Base-by-base conservation (phyloP, 2,797 vertebrate species). In the Bradypus variegatus region DNA sequence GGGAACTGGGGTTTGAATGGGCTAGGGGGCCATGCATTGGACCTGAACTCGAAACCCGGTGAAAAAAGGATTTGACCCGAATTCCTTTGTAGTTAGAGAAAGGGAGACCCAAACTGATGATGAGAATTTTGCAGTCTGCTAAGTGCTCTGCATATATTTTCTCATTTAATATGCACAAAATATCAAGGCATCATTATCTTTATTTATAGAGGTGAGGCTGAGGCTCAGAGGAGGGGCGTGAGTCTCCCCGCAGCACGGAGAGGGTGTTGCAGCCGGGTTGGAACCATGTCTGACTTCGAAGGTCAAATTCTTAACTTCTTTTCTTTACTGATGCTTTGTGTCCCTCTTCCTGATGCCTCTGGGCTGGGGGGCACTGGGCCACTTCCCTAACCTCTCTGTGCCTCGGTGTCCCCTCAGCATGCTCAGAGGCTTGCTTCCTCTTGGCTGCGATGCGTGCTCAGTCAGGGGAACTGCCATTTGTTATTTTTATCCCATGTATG, bases 341-440 rank as follows among this genome's bases (percentile, higher is more conserved):
- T 33, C 27, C n/a, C 67, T 36, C 33, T 6, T 41, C 25, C 91
- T 58, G 84, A 15, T 8, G 3, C n/a, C 38, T 65, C 33, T 13
- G 4, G 25, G 33, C 65, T 5, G 33, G 2, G 2, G 12, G 15
- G 25, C 10, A 2, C 36, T 16, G 8, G 38, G 48, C 55, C 0
- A 6, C 31, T 12, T 36, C 38, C 41, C 53, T n/a, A 5, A 15
- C 12, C 38, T 38, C n/a, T 36, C 29, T 4, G 3, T 31, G 33
- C 41, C 70, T 23, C 3, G 0, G 65, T 48, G 50, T 90, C 65
- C 25, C 33, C 0, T 25, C 33, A 33, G 50, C 16, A 18, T 2
- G 0, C 62, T 53, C 41, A 15, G 0, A 21, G 80, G 76, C 31
- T 11, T 0, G 21, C 2, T 48, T 3, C 0, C 53, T 19, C 16